Evolutionary conservation across 2,113 vertebrate species (phyloP).

Genomic region (Pionites leucogaster): DNA sequence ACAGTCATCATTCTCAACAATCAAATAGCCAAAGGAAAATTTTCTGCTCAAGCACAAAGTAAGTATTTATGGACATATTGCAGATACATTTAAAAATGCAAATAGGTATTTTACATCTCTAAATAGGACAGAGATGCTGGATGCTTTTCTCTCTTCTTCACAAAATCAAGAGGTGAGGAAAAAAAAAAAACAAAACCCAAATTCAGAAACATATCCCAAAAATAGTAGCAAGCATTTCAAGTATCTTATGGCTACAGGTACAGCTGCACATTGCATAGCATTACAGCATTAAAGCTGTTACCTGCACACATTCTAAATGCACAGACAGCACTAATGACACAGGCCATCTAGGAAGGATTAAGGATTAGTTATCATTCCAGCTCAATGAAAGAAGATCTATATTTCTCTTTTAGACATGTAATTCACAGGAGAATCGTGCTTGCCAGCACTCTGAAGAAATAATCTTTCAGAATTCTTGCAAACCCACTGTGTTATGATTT

Average conservation of each 20-base stretch:
- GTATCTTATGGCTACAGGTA: not conserved
- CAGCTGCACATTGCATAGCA: not conserved
- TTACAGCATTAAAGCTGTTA: slow-evolving; percentile 50
- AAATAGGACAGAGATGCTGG: slow-evolving; percentile 6
- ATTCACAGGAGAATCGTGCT: slow-evolving; percentile 71
- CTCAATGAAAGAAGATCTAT: slow-evolving; percentile 78
- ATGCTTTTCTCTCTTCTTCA: not conserved
- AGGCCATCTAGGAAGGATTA: slow-evolving; percentile 75
- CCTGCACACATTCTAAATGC: slow-evolving; percentile 35
- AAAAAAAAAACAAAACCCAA: not conserved
- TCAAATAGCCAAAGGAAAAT: not conserved
- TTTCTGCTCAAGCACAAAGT: not conserved
- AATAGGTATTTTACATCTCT: not conserved
- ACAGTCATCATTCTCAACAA: not conserved
- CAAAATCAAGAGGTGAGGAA: not conserved
- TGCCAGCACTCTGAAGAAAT: slow-evolving; percentile 82
- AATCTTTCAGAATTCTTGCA: slow-evolving; percentile 83
- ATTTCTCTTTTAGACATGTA: slow-evolving; percentile 78
- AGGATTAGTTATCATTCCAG: slow-evolving; percentile 78
- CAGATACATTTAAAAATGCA: not conserved
- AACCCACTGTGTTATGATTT: slow-evolving; percentile 84
- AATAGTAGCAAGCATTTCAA: not conserved
- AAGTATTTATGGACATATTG: not conserved
- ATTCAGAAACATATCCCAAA: not conserved
- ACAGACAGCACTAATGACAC: slow-evolving; percentile 39